Conservation (phyloP, 2,113 vertebrate genomes). For the Amazona vittata region DNA sequence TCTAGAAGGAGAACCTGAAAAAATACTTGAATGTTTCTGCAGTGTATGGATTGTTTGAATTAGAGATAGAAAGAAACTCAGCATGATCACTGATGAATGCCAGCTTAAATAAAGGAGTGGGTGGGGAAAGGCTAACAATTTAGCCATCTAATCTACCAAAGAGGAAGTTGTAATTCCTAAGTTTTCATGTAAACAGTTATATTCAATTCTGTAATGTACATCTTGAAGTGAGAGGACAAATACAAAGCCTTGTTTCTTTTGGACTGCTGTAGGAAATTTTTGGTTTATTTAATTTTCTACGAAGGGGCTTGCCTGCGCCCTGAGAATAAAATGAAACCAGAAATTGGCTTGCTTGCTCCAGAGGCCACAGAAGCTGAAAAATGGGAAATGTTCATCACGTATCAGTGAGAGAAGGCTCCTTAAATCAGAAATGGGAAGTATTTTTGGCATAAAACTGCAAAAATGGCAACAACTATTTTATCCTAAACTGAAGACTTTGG, state of each 20-base stretch:
- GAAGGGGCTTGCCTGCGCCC: fast-evolving
- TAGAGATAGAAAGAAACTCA: background rate
- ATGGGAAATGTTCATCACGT: background rate
- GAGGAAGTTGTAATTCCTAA: background rate
- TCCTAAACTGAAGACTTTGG: background rate
- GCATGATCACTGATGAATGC: background rate
- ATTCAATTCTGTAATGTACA: background rate
- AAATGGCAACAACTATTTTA: background rate
- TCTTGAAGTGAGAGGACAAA: background rate
- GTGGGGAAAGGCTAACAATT: background rate
- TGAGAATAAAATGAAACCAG: background rate
- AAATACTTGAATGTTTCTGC: background rate
- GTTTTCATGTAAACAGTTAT: background rate
- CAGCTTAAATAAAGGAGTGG: background rate
- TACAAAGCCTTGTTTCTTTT: background rate
- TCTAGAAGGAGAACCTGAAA: background rate
- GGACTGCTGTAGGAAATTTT: background rate
- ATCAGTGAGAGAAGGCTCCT: background rate
- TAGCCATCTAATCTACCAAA: background rate
- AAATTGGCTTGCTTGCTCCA: background rate
- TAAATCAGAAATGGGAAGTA: background rate
- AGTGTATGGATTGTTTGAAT: background rate
- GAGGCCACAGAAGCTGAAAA: background rate
- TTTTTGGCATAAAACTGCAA: background rate
- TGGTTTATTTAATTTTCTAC: background rate